These are phyloP conservation scores for Rhinolophus ferrumequinum DNA, from an alignment of 2,113 vertebrate species.

Conservation along the genomic window DNA sequence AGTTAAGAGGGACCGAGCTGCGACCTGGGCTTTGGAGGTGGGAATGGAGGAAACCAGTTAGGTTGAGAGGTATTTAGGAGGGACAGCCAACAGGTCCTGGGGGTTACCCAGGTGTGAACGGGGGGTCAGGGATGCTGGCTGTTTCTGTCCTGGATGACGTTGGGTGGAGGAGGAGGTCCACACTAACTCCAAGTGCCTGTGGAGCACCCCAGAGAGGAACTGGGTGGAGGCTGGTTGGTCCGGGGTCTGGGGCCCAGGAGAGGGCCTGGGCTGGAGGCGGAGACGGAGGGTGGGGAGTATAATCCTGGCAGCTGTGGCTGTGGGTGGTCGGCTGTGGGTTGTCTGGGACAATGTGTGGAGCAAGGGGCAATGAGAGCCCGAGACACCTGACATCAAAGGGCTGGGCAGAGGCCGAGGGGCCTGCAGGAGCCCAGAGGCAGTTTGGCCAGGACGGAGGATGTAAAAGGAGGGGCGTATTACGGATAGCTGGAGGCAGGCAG, in stretches of 20 bases:
- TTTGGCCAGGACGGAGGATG: not conserved
- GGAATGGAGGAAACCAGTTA: not conserved
- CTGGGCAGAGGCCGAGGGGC: not conserved
- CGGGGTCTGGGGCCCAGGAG: not conserved
- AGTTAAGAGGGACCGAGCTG: not conserved
- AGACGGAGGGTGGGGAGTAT: not conserved
- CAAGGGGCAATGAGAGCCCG: not conserved
- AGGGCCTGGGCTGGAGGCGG: not conserved
- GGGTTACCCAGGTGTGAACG: not conserved
- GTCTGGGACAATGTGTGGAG: not conserved
- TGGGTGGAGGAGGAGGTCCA: not conserved
- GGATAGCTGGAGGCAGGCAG: not conserved
- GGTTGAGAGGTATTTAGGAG: not conserved
- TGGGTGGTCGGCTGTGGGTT: not conserved
- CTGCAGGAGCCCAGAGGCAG: not conserved
- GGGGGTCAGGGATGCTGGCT: not conserved
- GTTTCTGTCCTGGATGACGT: not conserved
- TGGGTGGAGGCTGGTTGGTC: too few species aligned
- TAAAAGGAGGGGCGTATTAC: not conserved
- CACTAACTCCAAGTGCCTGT: not conserved
- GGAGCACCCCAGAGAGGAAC: not conserved
- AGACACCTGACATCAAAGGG: not conserved
- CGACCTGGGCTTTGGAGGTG: not conserved
- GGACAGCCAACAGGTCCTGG: accelerated
- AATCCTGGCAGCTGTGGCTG: not conserved